Percentiles rank a stretch among this genome's conserved stretches.
Conservation (phyloP, 2,797 vertebrate species). For the Lophotriccus pileatus region DNA sequence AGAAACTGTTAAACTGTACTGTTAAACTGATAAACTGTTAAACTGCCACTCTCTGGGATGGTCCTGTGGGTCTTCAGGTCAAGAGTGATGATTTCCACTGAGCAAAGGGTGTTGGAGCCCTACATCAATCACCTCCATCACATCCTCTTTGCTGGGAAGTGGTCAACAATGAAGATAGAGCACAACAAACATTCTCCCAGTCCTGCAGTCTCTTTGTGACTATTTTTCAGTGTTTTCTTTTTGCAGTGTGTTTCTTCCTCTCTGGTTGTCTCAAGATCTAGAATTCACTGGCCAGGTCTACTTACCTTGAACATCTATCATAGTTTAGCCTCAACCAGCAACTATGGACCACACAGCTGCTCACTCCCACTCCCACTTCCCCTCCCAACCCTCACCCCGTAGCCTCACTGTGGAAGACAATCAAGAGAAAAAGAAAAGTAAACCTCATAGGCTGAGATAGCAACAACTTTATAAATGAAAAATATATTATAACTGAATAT, state of each 20-base stretch:
- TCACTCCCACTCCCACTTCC: background rate
- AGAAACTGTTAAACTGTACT: background rate
- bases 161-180: background rate
- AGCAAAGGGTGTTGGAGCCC: background rate
- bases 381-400: rapidly evolving
- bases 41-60: background rate
- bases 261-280: background rate
- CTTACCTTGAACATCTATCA: background rate
- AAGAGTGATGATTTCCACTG: background rate
- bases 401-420: background rate
- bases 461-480: background rate
- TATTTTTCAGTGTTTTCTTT: background rate
- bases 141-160: background rate
- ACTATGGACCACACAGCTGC: background rate
- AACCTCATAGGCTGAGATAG: background rate
- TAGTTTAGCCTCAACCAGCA: background rate
- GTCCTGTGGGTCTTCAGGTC: background rate
- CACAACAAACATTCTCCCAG: background rate
- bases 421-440: background rate
- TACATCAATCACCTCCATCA: too few relatives aligned
- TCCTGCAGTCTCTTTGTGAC: background rate
- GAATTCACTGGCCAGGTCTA: background rate
- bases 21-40: too few relatives aligned
- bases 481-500: background rate
- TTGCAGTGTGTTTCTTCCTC: background rate